These are phyloP conservation scores for Girardinus metallicus DNA, from an alignment of 2,797 vertebrate species.

Conservation along the genomic window DNA sequence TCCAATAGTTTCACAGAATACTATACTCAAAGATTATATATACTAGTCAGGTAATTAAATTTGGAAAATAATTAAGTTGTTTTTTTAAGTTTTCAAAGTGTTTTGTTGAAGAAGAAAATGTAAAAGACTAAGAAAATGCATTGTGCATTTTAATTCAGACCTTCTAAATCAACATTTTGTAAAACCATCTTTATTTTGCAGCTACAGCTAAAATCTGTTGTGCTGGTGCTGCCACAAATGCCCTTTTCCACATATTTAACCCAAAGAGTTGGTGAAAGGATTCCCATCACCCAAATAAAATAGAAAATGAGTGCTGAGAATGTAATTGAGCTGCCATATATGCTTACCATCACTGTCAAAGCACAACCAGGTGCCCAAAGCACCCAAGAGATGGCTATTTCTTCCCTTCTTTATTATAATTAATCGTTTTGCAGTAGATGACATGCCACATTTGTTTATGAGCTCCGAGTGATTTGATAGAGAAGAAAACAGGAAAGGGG, in stretches of 20 bases:
- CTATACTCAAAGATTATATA: not conserved
- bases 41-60: no score
- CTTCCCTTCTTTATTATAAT: conserved; percentile 78
- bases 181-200: not conserved
- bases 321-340: conserved; percentile 83
- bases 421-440: conserved; percentile 77
- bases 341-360: conserved; percentile 80
- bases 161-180: not conserved
- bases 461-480: conserved; percentile 74
- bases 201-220: not conserved
- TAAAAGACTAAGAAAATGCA: not conserved
- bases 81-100: no score
- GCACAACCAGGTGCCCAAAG: conserved; percentile 69
- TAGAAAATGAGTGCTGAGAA: conserved; percentile 67
- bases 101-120: no score
- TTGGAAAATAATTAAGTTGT: no score
- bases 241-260: conserved; percentile 55
- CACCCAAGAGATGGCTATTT: conserved; percentile 71
- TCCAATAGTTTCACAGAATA: not conserved
- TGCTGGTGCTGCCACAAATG: conserved; percentile 40
- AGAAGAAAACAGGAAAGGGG: conserved; percentile 61
- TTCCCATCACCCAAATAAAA: conserved; percentile 65
- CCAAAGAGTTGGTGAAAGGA: conserved; percentile 45
- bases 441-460: conserved; percentile 81
- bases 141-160: not conserved